A percentile compares a stretch with the other conserved stretches of the same genome.
Conservation (phyloP, 2,888 invertebrate genomes). For the Caenorhabditis sp. region DNA sequence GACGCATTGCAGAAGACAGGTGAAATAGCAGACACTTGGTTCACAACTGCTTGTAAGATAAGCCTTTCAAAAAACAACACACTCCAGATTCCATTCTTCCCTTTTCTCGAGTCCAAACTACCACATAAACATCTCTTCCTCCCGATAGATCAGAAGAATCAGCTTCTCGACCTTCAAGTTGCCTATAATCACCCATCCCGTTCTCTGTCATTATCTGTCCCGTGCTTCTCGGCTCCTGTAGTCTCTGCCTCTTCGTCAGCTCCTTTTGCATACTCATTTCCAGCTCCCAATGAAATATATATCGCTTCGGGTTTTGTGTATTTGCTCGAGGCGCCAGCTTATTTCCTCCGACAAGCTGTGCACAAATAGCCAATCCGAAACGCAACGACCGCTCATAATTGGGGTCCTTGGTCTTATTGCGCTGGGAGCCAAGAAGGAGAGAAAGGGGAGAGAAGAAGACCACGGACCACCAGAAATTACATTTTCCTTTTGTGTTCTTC, state of each 20-base stretch:
- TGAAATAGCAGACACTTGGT: slow-evolving; percentile 10
- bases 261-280: background rate
- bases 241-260: background rate
- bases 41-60: too few relatives aligned
- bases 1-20: slow-evolving; percentile 12
- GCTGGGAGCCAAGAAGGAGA: background rate
- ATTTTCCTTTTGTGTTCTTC: background rate
- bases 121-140: too few relatives aligned
- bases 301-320: background rate
- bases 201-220: background rate
- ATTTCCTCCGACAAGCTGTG: slow-evolving; percentile 13
- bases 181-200: background rate
- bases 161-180: too few relatives aligned
- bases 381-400: slow-evolving; percentile 10
- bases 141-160: too few relatives aligned
- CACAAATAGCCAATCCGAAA: slow-evolving; percentile 26
- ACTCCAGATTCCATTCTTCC: too few relatives aligned
- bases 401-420: slow-evolving; percentile 27
- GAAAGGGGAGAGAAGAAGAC: too few relatives aligned
- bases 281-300: slow-evolving; percentile 6
- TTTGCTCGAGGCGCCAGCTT: slow-evolving; percentile 21
- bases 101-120: background rate
- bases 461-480: background rate
- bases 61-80: slow-evolving; percentile 1
- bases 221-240: slow-evolving; percentile 5